These are phyloP conservation scores for Lasioglossum zephyrum DNA, from an alignment of 2,888 invertebrate species.

Conservation along the genomic window DNA sequence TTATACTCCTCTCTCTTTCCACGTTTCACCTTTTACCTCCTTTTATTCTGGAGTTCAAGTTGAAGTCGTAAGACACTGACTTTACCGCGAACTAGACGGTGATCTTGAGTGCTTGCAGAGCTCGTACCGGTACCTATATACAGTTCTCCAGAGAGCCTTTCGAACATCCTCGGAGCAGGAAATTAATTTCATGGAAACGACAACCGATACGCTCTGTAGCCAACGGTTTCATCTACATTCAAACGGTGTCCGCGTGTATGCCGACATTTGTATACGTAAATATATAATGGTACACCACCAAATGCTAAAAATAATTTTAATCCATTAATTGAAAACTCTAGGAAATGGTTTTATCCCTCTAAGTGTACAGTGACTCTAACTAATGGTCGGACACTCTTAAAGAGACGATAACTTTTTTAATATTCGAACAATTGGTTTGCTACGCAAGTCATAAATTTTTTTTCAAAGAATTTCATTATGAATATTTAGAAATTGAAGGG, in stretches of 20 bases:
- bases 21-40: slow-evolving; percentile 40
- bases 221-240: slow-evolving; percentile 11
- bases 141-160: slow-evolving; percentile 66
- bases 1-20: slow-evolving; percentile 40
- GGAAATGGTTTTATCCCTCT: neutral
- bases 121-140: slow-evolving; percentile 62
- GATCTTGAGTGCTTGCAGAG: slow-evolving; percentile 68
- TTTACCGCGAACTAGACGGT: slow-evolving; percentile 69
- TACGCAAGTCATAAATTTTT: too few species aligned
- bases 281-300: neutral
- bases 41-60: slow-evolving; percentile 44
- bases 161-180: slow-evolving; percentile 65
- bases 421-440: too few species aligned
- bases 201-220: slow-evolving; percentile 52
- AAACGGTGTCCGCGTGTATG: neutral
- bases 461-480: too few species aligned
- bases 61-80: slow-evolving; percentile 67
- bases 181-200: slow-evolving; percentile 71
- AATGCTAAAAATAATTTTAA: slow-evolving; percentile 4
- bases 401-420: too few species aligned
- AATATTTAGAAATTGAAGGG: too few species aligned
- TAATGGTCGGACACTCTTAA: too few species aligned
- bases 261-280: neutral
- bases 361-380: neutral
- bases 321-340: neutral